Base-by-base conservation (phyloP, 1,140 invertebrate species). In the Papilio machaon region DNA sequence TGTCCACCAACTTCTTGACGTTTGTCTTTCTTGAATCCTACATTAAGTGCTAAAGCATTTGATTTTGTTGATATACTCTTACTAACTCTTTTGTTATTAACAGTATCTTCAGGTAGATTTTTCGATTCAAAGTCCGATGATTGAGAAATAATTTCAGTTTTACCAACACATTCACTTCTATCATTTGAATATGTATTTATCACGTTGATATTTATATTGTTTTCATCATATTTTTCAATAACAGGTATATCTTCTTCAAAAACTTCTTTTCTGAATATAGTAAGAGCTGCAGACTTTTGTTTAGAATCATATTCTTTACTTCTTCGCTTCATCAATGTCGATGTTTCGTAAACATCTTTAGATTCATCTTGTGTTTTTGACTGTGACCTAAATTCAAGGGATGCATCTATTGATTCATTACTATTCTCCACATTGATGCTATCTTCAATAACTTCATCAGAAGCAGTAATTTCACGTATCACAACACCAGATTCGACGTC, bases 201-300 rank as follows among this genome's bases (percentile, higher is more conserved):
- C 19, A 49, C 1, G 23, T 19, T 75, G 46, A 10, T 46, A 46
- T 9, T 79, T 19, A 79, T 6, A 7, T 78, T 54, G 13, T 58
- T 54, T 67, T 79, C 38, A 9, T 47, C 77, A 47, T 67, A 67
- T 6, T 11, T 64, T 67, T 67, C 43, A 17, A 79, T 30, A 46
- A 78, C 76, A n/a, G 77, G 43, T 15, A n/a, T 46, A 64, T 38
- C n/a, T 17, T 30, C 11, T 30, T 84, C 82, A 17, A 83, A 73
- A 58, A 82, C 80, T 82, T 88, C 78, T 80, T 88, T 79, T 82
- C 91, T 91, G 0, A 87, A 67, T 19, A 92, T 87, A 82, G 88
- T 91, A 2, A 91, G 76, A 10, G 84, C 85, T 75, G 88, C 89
- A 74, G 80, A 90, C 77, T 85, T 88, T 70, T 85, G 60, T 10